Base-by-base conservation (phyloP, 2,113 vertebrate species). In the Pedionomus torquatus region DNA sequence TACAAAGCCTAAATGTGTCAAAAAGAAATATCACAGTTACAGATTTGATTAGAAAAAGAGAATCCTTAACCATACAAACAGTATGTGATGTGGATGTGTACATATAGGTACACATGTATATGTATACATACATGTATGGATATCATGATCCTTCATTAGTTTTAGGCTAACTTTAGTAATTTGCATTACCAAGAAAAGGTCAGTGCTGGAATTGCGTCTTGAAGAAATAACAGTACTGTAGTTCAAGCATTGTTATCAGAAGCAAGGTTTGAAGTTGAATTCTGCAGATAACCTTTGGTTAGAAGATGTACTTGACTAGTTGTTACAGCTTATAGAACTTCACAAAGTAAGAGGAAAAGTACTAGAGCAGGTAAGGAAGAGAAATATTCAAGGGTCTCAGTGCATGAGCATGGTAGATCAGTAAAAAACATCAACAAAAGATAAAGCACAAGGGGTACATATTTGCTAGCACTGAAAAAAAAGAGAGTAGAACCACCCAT, bases 161-260 rank as follows among this genome's bases (percentile, higher is more conserved):
- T n/a, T n/a, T n/a, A n/a, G n/a, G n/a, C n/a, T n/a, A n/a, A n/a
- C n/a, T n/a, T n/a, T n/a, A n/a, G n/a, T n/a, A n/a, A n/a, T n/a
- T n/a, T n/a, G n/a, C n/a, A n/a, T n/a, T n/a, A n/a, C n/a, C n/a
- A n/a, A n/a, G n/a, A n/a, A n/a, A n/a, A n/a, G n/a, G n/a, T n/a
- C n/a, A n/a, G n/a, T n/a, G n/a, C n/a, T n/a, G n/a, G n/a, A n/a
- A 35, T 1, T 0, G 1, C 17, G 2, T 57, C 24, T 68, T 58
- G 23, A 82, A 52, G 28, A 52, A 71, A 37, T 39, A 60, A 28
- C 4, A 33, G 5, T 61, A 20, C 24, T 41, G 3, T 68, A 46
- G 20, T 65, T 61, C 16, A 84, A 60, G 10, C 3, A 16, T 7
- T 55, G 15, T 16, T 68, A 80, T 72, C 72, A 49, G 30, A 72